Percentiles rank a stretch among this genome's conserved stretches.
These are phyloP conservation scores for Aurelia coerulea DNA, from an alignment of 30 jellyfish, hydroid and myxozoan species.

Conservation along the genomic window DNA sequence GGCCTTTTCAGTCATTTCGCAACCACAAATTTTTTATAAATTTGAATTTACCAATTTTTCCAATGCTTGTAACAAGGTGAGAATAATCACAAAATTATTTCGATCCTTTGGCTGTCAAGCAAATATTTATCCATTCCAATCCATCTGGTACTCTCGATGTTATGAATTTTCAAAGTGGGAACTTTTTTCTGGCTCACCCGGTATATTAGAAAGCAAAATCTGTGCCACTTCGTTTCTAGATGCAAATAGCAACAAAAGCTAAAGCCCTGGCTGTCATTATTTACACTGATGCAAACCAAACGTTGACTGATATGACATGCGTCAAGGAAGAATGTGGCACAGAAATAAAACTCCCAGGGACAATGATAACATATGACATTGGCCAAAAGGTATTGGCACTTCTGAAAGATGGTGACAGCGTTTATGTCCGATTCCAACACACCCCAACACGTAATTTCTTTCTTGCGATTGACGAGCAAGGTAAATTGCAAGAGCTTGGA, in stretches of 20 bases:
- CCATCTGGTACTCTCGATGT: no score
- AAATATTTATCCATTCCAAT: no score
- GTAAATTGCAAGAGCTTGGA: constrained; percentile 96
- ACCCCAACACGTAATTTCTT: constrained; percentile 94
- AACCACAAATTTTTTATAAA: no score
- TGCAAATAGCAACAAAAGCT: constrained; percentile 75
- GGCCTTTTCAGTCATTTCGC: no score
- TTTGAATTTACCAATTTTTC: no score
- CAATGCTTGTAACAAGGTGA: no score
- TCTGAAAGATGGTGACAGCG: constrained; percentile 44
- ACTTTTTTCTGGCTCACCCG: no score
- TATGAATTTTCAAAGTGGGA: no score
- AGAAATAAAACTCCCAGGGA: constrained; percentile 83
- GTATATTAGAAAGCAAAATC: no score
- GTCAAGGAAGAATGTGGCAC: constrained; percentile 82
- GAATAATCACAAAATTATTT: no score
- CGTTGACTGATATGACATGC: constrained; percentile 93
- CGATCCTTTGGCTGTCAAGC: no score
- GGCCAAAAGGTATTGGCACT: constrained; percentile 70
- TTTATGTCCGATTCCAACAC: constrained; percentile 85
- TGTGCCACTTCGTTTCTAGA: constrained; percentile 26
- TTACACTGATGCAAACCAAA: constrained; percentile 62
- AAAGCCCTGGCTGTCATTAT: constrained; percentile 88
- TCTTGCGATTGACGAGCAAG: constrained; percentile 94
- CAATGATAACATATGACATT: constrained; percentile 81